Conservation (phyloP, 2,113 vertebrate species). For the Petrocephalus microphthalmus region DNA sequence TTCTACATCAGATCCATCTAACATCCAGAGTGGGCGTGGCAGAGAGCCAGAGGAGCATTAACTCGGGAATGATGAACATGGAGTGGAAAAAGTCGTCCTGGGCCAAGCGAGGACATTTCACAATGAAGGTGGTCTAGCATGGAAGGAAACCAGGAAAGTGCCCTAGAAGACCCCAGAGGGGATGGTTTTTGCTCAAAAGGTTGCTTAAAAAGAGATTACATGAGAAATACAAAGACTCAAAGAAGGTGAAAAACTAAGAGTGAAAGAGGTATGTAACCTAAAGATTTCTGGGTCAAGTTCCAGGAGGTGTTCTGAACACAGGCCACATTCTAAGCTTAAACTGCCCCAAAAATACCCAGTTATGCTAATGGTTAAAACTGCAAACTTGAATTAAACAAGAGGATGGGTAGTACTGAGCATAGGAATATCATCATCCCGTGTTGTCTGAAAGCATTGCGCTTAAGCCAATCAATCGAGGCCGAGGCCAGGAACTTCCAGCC, state of each 20-base stretch:
- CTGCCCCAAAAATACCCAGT: not conserved
- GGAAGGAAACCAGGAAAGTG: not conserved
- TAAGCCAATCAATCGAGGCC: not conserved
- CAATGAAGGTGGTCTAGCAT: slow-evolving; percentile 2
- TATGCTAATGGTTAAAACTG: not conserved
- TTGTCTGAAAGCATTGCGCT: not conserved
- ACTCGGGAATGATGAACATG: not conserved
- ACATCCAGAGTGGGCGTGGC: not conserved
- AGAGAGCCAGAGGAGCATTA: slow-evolving; percentile 4
- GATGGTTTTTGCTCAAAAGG: not conserved
- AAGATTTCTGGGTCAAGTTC: not conserved
- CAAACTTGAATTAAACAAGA: not conserved
- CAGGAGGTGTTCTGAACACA: not conserved
- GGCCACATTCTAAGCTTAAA: not conserved
- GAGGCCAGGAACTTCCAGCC: not conserved
- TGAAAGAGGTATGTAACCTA: not conserved
- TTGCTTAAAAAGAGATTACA: not conserved
- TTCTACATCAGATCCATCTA: not conserved
- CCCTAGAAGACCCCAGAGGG: not conserved
- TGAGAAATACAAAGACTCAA: not conserved
- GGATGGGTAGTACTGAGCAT: not conserved
- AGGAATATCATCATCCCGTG: not conserved
- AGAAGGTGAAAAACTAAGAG: not conserved
- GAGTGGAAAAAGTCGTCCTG: not conserved
- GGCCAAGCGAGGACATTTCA: slow-evolving; percentile 9